Percentiles rank a stretch among this genome's conserved stretches.
Conservation (phyloP, 2,888 invertebrate species). For the Epinotia ramella region DNA sequence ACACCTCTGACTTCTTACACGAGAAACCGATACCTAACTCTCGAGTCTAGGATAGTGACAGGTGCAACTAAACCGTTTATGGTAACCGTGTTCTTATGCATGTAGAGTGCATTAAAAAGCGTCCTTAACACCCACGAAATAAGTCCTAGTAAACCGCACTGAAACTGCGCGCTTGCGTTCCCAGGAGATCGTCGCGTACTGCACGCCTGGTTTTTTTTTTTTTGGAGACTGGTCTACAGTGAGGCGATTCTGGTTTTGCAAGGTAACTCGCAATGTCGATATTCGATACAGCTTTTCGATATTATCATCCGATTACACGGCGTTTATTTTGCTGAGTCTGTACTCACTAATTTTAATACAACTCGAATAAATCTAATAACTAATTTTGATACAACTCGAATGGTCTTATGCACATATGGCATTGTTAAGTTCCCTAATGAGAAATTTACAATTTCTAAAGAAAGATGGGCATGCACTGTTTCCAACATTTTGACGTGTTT, state of each 20-base stretch:
- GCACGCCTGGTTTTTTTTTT: constrained; percentile 69
- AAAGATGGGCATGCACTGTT: too few relatives aligned
- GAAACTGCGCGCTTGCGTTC: constrained; percentile 72
- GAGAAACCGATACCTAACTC: constrained; percentile 24
- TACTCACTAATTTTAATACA: not conserved
- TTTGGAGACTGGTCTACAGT: constrained; percentile 80
- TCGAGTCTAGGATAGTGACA: constrained; percentile 70
- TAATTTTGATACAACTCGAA: not conserved
- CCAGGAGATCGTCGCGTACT: constrained; percentile 78
- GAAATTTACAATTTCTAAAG: too few relatives aligned
- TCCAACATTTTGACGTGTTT: too few relatives aligned
- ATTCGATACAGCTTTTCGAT: constrained; percentile 71
- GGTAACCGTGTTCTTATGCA: constrained; percentile 65
- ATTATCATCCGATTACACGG: constrained; percentile 58
- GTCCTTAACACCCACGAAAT: constrained; percentile 61
- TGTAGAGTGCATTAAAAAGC: constrained; percentile 57
- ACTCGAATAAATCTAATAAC: too few relatives aligned
- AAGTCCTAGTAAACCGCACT: constrained; percentile 58
- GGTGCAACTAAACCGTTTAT: constrained; percentile 75
- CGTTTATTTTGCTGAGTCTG: constrained; percentile 46
- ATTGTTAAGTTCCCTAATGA: too few relatives aligned
- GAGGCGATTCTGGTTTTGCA: constrained; percentile 82
- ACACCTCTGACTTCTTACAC: not conserved
- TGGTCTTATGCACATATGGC: too few relatives aligned
- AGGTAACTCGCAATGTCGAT: constrained; percentile 77